Evolutionary conservation across 1,140 invertebrate genomes (phyloP), one percentile per base, ranked within the genome.

Genomic region (Nasonia giraulti): DNA sequence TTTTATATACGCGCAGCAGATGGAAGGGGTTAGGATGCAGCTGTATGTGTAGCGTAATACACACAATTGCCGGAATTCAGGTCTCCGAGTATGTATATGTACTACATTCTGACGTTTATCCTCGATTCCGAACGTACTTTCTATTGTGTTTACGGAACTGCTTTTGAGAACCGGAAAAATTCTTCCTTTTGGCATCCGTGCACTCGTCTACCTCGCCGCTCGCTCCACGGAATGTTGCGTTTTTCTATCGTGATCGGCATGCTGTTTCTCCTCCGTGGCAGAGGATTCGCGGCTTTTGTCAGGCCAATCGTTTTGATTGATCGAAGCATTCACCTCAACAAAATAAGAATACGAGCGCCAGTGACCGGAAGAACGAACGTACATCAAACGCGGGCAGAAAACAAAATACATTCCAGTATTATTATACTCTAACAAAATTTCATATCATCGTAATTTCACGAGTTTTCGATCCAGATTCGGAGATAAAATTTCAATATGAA

Each of bases 121-220:
- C 90, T 91, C 91, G 88, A 90, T 91, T 87, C 69, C 73, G 55
- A 23, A 23, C 82, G 87, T 90, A 89, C 89, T 91, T 91, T 91
- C 91, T 91, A 91, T 91, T 91, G 89, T 91, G 87, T 91, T 91
- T 91, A 85, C 87, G 87, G 87, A 90, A 73, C 80, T 73, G 68
- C 40, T 50, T 81, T 73, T 71, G 80, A 81, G 80, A 81, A 73
- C 37, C 69, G 80, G 80, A 55, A 81, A 55, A 81, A 73, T 81
- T 80, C 55, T 80, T 80, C 78, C 27, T 71, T 76, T 76, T 27
- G n/a, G 74, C 44, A 7, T 50, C 37, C 8, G n/a, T 71, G 5
- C 68, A 33, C 11, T 2, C 75, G 11, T 47, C 40, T 33, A 50
- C 37, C n/a, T 10, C 33, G 8, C 23, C 27, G 27, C 68, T 69